These are phyloP conservation scores for Adelges cooleyi DNA, from an alignment of 1,140 invertebrate genomes.

Conservation along the genomic window DNA sequence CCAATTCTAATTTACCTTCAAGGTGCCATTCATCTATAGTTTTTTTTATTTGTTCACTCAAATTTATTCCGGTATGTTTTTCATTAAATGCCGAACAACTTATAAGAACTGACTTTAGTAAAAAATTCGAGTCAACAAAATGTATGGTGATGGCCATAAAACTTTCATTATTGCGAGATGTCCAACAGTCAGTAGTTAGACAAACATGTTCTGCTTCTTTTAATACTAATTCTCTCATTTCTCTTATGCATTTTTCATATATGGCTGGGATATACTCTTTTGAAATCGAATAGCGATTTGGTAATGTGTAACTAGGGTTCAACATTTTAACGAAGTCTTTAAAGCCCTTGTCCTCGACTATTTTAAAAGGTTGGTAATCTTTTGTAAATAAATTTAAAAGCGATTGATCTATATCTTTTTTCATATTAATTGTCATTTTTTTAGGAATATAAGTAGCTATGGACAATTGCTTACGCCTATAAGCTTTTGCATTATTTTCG, in stretches of 20 bases:
- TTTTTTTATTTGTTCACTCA: not conserved
- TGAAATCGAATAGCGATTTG: not conserved
- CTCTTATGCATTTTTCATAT: not conserved
- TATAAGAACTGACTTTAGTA: not conserved
- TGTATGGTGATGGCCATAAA: conserved; percentile 32
- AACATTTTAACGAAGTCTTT: conserved; percentile 14
- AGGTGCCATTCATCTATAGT: too few relatives aligned
- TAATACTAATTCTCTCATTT: not conserved
- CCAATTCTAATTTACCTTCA: too few relatives aligned
- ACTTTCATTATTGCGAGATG: conserved; percentile 31
- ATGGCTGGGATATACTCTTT: not conserved
- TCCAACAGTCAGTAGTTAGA: conserved; percentile 34
- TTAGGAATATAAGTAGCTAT: not conserved
- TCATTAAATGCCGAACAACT: not conserved
- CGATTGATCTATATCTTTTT: not conserved
- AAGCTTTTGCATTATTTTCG: not conserved
- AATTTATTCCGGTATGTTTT: not conserved
- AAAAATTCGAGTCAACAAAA: conserved; percentile 31
- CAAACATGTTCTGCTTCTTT: conserved; percentile 24
- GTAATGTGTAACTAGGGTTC: not conserved
- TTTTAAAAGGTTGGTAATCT: conserved; percentile 13
- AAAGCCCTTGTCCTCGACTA: conserved; percentile 5
- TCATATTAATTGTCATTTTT: not conserved
- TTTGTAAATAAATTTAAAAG: not conserved
- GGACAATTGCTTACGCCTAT: not conserved